A percentile compares a stretch with the other conserved stretches of the same genome.
Conservation (phyloP, 92 coral and sea anemone species). For the Blastomussa wellsi region DNA sequence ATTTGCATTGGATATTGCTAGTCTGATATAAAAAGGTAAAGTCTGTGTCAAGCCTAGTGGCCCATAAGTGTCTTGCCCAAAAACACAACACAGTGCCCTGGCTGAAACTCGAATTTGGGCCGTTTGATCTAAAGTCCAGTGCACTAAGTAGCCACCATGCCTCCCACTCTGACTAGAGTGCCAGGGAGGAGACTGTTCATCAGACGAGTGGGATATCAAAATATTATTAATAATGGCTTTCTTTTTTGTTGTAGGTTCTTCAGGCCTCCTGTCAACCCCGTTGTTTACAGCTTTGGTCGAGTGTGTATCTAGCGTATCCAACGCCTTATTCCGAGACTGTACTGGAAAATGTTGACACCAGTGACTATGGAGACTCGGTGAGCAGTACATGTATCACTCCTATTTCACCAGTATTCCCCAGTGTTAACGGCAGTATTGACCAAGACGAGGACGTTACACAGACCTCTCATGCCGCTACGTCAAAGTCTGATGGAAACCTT, state of each 20-base stretch:
- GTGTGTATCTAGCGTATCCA: slow-evolving; percentile 79
- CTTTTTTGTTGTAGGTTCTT: slow-evolving; percentile 64
- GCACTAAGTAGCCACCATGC: too few relatives aligned
- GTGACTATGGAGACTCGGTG: slow-evolving; percentile 44
- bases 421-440: slow-evolving; percentile 47
- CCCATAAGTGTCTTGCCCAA: too few relatives aligned
- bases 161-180: too few relatives aligned
- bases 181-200: not conserved
- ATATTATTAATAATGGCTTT: not conserved
- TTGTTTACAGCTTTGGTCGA: slow-evolving; percentile 85
- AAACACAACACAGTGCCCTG: too few relatives aligned
- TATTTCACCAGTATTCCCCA: slow-evolving; percentile 41
- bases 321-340: slow-evolving; percentile 55
- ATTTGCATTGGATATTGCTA: not conserved
- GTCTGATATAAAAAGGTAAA: not conserved
- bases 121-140: too few relatives aligned
- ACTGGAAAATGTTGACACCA: slow-evolving; percentile 44
- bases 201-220: not conserved
- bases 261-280: slow-evolving; percentile 91
- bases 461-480: slow-evolving; percentile 30
- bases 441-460: slow-evolving; percentile 23
- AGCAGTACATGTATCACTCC: slow-evolving; percentile 55
- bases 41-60: not conserved
- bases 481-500: slow-evolving; percentile 81
- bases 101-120: too few relatives aligned